Evolutionary conservation across 2,888 invertebrate genomes (phyloP).

Genomic region (Microctonus hyperodae): DNA sequence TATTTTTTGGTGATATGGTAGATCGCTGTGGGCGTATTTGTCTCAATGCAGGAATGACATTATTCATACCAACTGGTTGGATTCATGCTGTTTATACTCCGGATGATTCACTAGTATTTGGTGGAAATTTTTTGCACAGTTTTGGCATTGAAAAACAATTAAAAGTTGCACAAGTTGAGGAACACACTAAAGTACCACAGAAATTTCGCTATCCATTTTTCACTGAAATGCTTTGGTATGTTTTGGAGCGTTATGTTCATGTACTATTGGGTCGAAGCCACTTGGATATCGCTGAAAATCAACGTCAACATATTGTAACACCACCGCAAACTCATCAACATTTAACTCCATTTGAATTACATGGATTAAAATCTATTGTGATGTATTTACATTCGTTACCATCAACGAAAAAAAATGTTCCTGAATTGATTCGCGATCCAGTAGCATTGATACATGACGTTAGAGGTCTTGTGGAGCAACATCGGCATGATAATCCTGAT

Average conservation of each 20-base stretch:
- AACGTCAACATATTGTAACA: conserved; percentile 55
- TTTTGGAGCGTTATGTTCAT: conserved; percentile 89
- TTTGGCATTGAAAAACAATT: conserved; percentile 96
- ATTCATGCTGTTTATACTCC: conserved; percentile 99
- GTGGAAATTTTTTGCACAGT: conserved; percentile 96
- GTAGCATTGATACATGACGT: conserved; percentile 90
- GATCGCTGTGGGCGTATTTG: conserved; percentile 90
- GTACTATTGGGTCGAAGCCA: conserved; percentile 86
- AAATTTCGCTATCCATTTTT: conserved; percentile 99
- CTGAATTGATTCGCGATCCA: conserved; percentile 88
- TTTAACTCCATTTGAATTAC: conserved; percentile 80
- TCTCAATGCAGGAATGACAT: conserved; percentile 87
- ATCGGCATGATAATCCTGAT: conserved; percentile 85
- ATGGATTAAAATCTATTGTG: conserved; percentile 86
- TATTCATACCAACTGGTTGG: conserved; percentile 99
- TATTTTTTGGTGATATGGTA: conserved; percentile 96
- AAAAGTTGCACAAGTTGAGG: conserved; percentile 95
- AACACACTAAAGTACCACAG: conserved; percentile 93
- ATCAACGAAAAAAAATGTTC: conserved; percentile 88
- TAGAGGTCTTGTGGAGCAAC: conserved; percentile 85
- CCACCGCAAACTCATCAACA: conserved; percentile 72
- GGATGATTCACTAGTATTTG: conserved; percentile 94
- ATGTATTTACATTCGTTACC: conserved; percentile 91
- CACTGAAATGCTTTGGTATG: conserved; percentile 98
- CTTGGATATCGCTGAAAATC: conserved; percentile 65